Conservation (phyloP, 2,113 vertebrate genomes). For the Laticauda laticaudata region DNA sequence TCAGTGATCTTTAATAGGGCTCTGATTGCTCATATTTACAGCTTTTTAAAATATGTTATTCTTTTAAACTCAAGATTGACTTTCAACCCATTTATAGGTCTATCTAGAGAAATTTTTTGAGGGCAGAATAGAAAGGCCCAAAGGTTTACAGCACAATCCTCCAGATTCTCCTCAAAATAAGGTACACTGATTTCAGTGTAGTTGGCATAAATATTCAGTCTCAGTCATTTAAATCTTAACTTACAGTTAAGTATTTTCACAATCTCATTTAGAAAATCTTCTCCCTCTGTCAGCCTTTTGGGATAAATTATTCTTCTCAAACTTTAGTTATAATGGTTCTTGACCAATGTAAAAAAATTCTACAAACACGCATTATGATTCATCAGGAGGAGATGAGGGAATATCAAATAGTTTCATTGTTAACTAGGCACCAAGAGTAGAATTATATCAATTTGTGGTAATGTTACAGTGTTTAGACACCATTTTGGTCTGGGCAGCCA, state of each 20-base stretch:
- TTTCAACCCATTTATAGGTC: background rate
- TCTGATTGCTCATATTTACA: background rate
- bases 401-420: constrained; percentile 10
- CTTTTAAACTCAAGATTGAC: background rate
- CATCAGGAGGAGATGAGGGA: background rate
- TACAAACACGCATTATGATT: constrained; percentile 9
- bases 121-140: background rate
- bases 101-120: background rate
- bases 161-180: background rate
- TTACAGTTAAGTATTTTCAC: background rate
- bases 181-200: background rate
- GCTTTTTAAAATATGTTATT: background rate
- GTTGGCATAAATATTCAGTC: background rate
- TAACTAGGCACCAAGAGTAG: background rate
- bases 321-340: background rate
- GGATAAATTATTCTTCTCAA: background rate
- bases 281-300: background rate
- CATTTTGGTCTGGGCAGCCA: constrained; percentile 5
- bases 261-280: constrained; percentile 1
- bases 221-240: background rate
- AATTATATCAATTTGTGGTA: constrained; percentile 32
- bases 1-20: background rate
- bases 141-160: background rate
- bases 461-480: constrained; percentile 19
- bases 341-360: background rate